Evolutionary conservation across 2,113 vertebrate species (phyloP).

Genomic region (Epinephelus cyanopodus): DNA sequence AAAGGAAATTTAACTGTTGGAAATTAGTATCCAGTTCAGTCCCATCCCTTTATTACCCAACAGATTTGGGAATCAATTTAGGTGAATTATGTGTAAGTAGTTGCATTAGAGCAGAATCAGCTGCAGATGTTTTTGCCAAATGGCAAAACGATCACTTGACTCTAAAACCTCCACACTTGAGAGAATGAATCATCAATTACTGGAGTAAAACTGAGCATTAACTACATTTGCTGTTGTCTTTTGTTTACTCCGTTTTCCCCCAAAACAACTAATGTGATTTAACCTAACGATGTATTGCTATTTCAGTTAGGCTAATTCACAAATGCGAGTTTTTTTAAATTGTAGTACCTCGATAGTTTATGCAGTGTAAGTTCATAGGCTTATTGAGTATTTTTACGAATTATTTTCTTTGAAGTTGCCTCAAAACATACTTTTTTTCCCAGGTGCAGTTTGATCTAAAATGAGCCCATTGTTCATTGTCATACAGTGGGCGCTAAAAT

Average conservation of each 20-base stretch:
- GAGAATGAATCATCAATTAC: slow-evolving; percentile 30
- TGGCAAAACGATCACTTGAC: slow-evolving; percentile 32
- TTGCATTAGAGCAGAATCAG: slow-evolving; percentile 40
- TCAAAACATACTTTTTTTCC: slow-evolving; percentile 36
- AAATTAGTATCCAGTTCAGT: slow-evolving; percentile 30
- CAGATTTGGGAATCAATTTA: slow-evolving; percentile 43
- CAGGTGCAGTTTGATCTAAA: slow-evolving; percentile 60
- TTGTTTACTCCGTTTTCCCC: slow-evolving; percentile 15
- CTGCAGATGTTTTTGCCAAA: slow-evolving; percentile 49
- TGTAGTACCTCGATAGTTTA: not conserved
- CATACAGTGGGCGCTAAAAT: slow-evolving; percentile 42
- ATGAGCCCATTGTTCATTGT: slow-evolving; percentile 49
- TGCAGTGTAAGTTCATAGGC: not conserved
- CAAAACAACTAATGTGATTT: slow-evolving; percentile 6
- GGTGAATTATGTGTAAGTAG: slow-evolving; percentile 32
- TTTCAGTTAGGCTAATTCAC: slow-evolving; percentile 4
- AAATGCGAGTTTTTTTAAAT: slow-evolving; percentile 11
- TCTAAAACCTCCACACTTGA: slow-evolving; percentile 24
- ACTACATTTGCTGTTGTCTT: slow-evolving; percentile 13
- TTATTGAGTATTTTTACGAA: slow-evolving; percentile 19
- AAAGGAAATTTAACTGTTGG: slow-evolving; percentile 16
- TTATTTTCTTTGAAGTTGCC: slow-evolving; percentile 42
- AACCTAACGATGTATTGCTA: not conserved
- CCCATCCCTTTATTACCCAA: slow-evolving; percentile 15
- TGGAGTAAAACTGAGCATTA: not conserved